phyloP scores from a whole-genome alignment of 2,113 vertebrate genomes.

The Trogon surrucura region DNA sequence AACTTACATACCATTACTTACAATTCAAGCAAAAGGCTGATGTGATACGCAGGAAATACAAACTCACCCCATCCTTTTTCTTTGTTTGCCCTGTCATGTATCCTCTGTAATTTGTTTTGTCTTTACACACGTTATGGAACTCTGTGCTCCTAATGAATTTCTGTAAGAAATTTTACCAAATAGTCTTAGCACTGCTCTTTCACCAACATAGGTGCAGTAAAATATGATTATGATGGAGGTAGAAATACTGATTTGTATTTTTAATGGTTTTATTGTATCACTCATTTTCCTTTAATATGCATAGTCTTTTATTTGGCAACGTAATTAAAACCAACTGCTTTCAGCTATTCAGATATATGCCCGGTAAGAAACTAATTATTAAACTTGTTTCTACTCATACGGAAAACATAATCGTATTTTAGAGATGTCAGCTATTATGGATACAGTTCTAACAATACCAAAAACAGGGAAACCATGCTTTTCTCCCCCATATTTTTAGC shows the following conservation, averaged over 20 bases:
- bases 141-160: not conserved
- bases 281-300: not conserved
- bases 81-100: not conserved
- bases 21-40: not conserved
- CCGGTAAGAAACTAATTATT: not conserved
- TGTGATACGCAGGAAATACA: not conserved
- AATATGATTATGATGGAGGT: not conserved
- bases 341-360: not conserved
- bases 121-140: not conserved
- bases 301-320: not conserved
- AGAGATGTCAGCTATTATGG: not conserved
- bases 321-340: not conserved
- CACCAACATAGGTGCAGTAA: not conserved
- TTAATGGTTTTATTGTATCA: not conserved
- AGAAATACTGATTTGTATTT: not conserved
- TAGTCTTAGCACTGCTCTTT: not conserved
- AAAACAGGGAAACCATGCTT: not conserved
- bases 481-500: not conserved
- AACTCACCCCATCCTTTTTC: not conserved
- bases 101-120: not conserved
- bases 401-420: not conserved
- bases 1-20: not conserved
- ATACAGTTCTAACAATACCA: not conserved
- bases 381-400: not conserved
- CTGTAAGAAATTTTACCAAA: not conserved